These are phyloP conservation scores for Pantala flavescens DNA, from an alignment of 1,140 invertebrate species.

Conservation along the genomic window DNA sequence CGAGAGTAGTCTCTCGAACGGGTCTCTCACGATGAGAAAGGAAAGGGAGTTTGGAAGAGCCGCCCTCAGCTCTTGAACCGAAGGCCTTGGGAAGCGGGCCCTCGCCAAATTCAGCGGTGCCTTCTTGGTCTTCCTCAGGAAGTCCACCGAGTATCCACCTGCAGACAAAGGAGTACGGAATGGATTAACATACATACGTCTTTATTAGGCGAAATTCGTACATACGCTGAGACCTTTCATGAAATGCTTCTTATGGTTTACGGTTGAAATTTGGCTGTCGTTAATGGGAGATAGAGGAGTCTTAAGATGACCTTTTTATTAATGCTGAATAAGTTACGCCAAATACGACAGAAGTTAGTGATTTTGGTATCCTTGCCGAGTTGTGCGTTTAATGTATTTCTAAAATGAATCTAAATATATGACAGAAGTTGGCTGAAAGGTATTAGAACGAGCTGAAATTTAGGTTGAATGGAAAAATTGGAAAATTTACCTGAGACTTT, in stretches of 20 bases:
- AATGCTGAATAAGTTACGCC: no score
- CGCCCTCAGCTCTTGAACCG: conserved; percentile 49
- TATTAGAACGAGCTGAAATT: no score
- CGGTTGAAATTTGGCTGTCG: background rate
- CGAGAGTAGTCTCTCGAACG: conserved; percentile 76
- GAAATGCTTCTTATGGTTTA: background rate
- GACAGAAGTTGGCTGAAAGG: no score
- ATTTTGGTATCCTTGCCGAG: no score
- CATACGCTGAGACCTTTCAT: background rate
- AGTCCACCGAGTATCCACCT: conserved; percentile 28
- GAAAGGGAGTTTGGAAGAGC: conserved; percentile 53
- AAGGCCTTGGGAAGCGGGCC: conserved; percentile 63
- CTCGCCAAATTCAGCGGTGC: conserved; percentile 62
- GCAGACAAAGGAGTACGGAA: background rate
- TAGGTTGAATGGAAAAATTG: no score
- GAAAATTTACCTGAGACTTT: no score
- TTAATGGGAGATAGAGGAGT: no score
- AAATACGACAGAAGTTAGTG: no score
- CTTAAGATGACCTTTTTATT: no score
- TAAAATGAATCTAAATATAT: no score
- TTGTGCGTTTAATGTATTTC: no score
- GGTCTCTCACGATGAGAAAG: conserved; percentile 81
- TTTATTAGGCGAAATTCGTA: background rate
- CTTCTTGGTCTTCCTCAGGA: conserved; percentile 25
- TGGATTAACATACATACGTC: background rate